Evolutionary conservation across 1,140 invertebrate species (phyloP), one percentile per base, ranked within the genome.

Genomic region (Octopus bimaculoides): DNA sequence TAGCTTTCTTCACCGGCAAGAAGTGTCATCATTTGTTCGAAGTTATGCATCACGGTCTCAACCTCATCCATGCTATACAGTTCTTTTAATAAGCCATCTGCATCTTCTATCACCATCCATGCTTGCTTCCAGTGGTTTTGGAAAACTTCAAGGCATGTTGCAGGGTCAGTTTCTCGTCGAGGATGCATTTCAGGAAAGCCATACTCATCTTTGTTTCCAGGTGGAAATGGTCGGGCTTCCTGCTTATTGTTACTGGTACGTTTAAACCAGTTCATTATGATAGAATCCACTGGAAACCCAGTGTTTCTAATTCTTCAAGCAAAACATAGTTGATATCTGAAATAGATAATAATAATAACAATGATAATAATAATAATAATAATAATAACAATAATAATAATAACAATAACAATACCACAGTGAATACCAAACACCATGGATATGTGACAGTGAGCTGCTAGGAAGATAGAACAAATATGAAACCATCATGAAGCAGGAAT

Each of bases 111-210:
- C 78, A 98, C 96, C 83, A 95, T 94, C 83, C 94, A 90, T 10
- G 95, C 95, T 88, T 98, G 96, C 87, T 96, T 94, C 96, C 97
- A 99, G 89, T 98, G 97, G 89, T 95, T 96, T 84, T 94, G 94
- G 91, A 98, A 98, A 85, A 96, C 96, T 86, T 96, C 95, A 86
- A 96, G 95, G 87, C 88, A 87, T 41, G 87, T 87, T 52, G 89
- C 84, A 54, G 88, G 85, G 75, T 89, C 87, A 73, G 86, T 87
- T 79, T 86, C 83, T 73, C 83, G 61, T n/a, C 82, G 82, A 41
- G 82, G 77, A 26, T 84, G 80, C 6, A 66, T 66, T 4, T 83
- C 82, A 52, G 56, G 17, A 14, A 71, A 71, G 17, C 26, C 17
- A 20, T 71, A 71, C 66, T 71, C 66, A 0, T n/a, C 66, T 71